A percentile compares a stretch with the other conserved stretches of the same genome.
phyloP scores from a whole-genome alignment of 2,797 vertebrate species.

The Girardinus metallicus region DNA sequence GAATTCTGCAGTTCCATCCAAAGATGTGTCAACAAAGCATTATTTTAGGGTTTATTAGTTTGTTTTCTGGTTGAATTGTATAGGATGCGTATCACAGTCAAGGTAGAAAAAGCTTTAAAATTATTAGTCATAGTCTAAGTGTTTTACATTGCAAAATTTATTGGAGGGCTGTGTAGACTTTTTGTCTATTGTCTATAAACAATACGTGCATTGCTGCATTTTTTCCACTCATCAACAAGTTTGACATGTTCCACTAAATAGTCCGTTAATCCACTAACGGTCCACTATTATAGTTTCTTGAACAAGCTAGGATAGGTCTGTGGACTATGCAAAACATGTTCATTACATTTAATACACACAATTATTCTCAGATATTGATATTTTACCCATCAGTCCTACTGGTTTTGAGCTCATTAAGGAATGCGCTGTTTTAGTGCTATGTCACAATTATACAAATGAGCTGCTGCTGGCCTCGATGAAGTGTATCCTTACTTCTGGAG shows the following conservation, averaged over 20 bases:
- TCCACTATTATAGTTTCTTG: too few relatives aligned
- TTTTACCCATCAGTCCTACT: too few relatives aligned
- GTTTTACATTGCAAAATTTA: neutral
- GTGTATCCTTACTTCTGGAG: too few relatives aligned
- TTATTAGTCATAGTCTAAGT: neutral
- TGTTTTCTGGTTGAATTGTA: neutral
- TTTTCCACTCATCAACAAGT: neutral
- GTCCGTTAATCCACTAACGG: neutral
- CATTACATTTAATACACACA: too few relatives aligned
- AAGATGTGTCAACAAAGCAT: neutral
- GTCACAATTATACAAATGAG: too few relatives aligned
- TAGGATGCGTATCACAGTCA: neutral
- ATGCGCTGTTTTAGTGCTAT: too few relatives aligned
- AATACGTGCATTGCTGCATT: neutral
- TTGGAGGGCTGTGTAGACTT: neutral
- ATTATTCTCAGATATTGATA: too few relatives aligned
- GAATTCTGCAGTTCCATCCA: neutral
- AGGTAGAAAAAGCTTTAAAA: neutral
- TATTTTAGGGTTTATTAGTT: neutral
- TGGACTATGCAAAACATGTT: too few relatives aligned
- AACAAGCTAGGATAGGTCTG: too few relatives aligned
- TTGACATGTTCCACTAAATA: neutral
- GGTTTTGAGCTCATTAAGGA: too few relatives aligned
- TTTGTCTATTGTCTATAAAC: neutral
- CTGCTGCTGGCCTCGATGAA: too few relatives aligned